These are phyloP conservation scores for Zaprionus tsacasi DNA, from an alignment of 1,140 invertebrate species.

Conservation along the genomic window DNA sequence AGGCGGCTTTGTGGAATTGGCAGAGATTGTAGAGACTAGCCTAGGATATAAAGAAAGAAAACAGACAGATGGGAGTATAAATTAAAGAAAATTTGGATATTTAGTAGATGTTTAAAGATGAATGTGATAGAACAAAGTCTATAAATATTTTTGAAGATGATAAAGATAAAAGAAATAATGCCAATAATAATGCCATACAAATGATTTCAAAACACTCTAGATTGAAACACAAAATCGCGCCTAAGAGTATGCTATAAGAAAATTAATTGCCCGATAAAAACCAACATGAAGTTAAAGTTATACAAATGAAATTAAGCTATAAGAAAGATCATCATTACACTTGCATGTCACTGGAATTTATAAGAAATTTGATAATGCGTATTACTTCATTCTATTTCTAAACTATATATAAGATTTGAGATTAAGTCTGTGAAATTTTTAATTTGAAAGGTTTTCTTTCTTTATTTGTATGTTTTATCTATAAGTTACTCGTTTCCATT, in stretches of 20 bases:
- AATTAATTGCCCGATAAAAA: not conserved
- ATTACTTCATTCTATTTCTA: too few relatives aligned
- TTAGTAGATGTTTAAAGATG: too few relatives aligned
- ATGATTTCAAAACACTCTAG: not conserved
- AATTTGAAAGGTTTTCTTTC: fast-evolving
- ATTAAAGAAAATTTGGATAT: too few relatives aligned
- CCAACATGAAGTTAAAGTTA: not conserved
- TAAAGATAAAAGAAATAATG: too few relatives aligned
- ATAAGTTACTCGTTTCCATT: not conserved
- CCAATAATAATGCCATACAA: too few relatives aligned
- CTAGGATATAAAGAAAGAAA: not conserved
- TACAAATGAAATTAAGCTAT: not conserved
- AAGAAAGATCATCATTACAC: not conserved
- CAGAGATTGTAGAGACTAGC: not conserved
- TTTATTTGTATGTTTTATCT: not conserved
- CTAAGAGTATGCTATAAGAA: conserved; percentile 39
- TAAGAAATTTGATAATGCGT: too few relatives aligned
- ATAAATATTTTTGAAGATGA: too few relatives aligned
- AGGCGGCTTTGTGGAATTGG: conserved; percentile 1
- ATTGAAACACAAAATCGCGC: not conserved
- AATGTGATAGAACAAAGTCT: too few relatives aligned
- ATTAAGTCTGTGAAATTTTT: too few relatives aligned
- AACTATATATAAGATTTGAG: not conserved
- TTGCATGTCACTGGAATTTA: not conserved
- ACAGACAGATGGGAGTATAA: not conserved